Evolutionary conservation across 2,113 vertebrate genomes (phyloP), one percentile per base, ranked within the genome.

Genomic region (Rhodinocichla rosea): DNA sequence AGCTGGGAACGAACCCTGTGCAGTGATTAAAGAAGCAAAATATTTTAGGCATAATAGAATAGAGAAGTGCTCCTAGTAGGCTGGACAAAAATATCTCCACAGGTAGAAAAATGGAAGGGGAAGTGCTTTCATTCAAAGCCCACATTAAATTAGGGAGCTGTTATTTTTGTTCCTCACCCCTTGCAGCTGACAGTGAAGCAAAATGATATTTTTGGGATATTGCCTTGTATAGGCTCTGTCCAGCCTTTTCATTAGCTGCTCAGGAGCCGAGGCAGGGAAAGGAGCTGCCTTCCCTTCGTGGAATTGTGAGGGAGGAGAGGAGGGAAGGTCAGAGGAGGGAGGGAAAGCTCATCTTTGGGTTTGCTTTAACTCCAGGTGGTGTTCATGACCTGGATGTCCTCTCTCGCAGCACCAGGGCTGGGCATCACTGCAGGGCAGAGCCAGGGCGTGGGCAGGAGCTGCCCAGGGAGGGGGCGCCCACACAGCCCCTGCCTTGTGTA

Each of bases 21-120:
- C 59, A 24, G 86, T 80, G 83, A 83, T 91, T 92, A 92, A 89
- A 95, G 63, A 19, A 93, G 75, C 33, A 75, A 92, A 95, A 83
- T 89, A 93, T 94, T 94, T 96, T 74, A 71, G 78, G 63, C 64
- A 49, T 68, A 83, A 77, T 42, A 82, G 74, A 93, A 83, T 35
- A 33, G 20, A 57, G 33, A 22, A 71, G 13, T 71, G 93, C 67
- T 92, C 13, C n/a, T 39, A 44, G 59, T 30, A 45, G 90, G 69
- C 18, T 37, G 40, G 59, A 74, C 83, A 78, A 83, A 94, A 96
- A 92, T 87, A 94, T 14, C 74, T 93, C 47, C 1, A 8, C 0
- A 14, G 56, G 68, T 71, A 83, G 83, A 82, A 32, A 74, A 95
- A 91, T 80, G 69, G 79, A 67, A 65, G 39, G 69, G 32, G 37